Base-by-base conservation (phyloP, 2,113 vertebrate species). In the Cynoglossus semilaevis region DNA sequence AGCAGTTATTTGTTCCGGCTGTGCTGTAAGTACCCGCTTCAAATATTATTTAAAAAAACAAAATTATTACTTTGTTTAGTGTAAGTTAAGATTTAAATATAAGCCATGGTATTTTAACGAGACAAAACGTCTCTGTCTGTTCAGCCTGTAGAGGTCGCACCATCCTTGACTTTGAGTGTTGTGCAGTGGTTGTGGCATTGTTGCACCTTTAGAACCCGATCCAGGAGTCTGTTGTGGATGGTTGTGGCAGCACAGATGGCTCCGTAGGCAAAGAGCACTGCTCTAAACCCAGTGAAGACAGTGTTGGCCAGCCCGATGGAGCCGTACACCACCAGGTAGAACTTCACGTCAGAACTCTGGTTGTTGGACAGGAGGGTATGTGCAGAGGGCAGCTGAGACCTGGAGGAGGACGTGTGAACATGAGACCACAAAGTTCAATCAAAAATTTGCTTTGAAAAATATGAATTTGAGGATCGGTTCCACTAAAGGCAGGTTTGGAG, bases 191-290 rank as follows among this genome's bases (percentile, higher is more conserved):
- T n/a, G n/a, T n/a, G n/a, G n/a, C n/a, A n/a, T 4, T 29, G 36
- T 46, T 46, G 0, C 81, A 99, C 97, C 96, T 92, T 91, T 1
- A 98, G 85, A 51, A 91, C 85, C 16, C 88, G 90, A 38, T 82
- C 76, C 50, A 99, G 87, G 15, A 98, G 89, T 48, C 90, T 87
- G 63, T 62, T 67, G 65, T 99, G 97, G 81, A 98, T 83, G 64
- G 76, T 78, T 1, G 80, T 73, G 0, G 96, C 95, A 0, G 96
- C 96, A 12, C 56, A 69, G 69, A 96, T 82, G 40, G 86, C 81
- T 9, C 97, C 96, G 0, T 89, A 94, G 1, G 97, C 95, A 0
- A 98, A 99, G 3, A 98, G 91, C 79, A 96, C 91, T 0, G 96
- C 93, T 18, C 96, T 90, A 49, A 93, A 58, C 4, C 94, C 90